phyloP scores from a whole-genome alignment of 2,797 vertebrate genomes.

The Karalla daura region DNA sequence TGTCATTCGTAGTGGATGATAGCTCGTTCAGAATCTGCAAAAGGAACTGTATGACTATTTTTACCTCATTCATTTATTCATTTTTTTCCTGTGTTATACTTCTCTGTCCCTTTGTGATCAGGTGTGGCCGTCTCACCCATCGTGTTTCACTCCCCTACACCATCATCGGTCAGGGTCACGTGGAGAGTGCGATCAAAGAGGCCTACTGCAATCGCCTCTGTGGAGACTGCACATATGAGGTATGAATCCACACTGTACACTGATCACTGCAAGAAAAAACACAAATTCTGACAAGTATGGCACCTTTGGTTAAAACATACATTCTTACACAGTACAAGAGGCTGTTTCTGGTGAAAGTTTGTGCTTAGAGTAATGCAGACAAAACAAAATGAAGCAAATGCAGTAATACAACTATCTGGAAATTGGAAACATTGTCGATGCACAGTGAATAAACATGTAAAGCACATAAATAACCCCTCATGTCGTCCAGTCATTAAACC shows the following conservation, averaged over 20 bases:
- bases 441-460: too few relatives aligned
- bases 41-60: neutral
- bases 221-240: slow-evolving; percentile 88
- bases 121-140: slow-evolving; percentile 93
- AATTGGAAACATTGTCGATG: too few relatives aligned
- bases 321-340: too few relatives aligned
- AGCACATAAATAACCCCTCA: too few relatives aligned
- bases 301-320: too few relatives aligned
- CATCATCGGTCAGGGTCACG: slow-evolving; percentile 84
- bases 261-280: neutral
- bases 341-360: too few relatives aligned
- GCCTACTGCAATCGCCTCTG: slow-evolving; percentile 90
- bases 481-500: too few relatives aligned
- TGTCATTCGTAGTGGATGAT: slow-evolving; percentile 14
- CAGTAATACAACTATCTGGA: too few relatives aligned
- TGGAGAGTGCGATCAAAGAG: slow-evolving; percentile 89
- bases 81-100: neutral
- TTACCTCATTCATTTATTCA: neutral
- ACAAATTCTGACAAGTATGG: too few relatives aligned
- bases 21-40: neutral
- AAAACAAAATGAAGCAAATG: too few relatives aligned
- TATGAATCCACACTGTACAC: slow-evolving; percentile 77
- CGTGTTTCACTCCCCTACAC: slow-evolving; percentile 92
- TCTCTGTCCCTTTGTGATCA: slow-evolving; percentile 57
- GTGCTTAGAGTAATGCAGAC: too few relatives aligned